phyloP scores from a whole-genome alignment of 2,113 vertebrate species.

The Lathamus discolor region DNA sequence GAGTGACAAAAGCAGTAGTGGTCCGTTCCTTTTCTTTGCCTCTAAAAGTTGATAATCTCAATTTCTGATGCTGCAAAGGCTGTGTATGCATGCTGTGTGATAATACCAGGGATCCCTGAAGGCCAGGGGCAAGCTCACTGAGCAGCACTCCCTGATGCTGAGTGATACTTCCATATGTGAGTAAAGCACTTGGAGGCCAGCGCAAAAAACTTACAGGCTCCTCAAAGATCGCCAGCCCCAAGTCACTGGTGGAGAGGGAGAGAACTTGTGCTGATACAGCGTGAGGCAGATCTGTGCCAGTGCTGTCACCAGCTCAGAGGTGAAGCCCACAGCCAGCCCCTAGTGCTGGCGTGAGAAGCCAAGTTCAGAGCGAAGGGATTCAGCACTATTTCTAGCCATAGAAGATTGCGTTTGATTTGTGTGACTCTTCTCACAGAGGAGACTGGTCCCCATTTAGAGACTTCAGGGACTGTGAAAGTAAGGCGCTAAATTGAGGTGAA shows the following conservation, averaged over 20 bases:
- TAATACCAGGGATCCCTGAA: not conserved
- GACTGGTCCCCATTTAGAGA: not conserved
- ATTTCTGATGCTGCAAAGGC: not conserved
- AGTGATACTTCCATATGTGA: not conserved
- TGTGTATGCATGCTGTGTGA: rapidly evolving
- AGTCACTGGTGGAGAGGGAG: not conserved
- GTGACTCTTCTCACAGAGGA: not conserved
- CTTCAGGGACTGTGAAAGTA: not conserved
- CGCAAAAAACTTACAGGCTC: not conserved
- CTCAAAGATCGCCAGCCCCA: not conserved
- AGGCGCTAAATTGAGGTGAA: not conserved
- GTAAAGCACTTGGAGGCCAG: not conserved
- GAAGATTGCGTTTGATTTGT: not conserved
- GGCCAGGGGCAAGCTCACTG: not conserved
- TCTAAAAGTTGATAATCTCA: not conserved
- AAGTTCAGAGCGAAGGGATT: not conserved
- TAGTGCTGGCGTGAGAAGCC: not conserved
- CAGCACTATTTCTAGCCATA: not conserved
- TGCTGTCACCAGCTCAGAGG: not conserved
- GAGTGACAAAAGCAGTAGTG: not conserved
- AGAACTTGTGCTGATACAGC: not conserved
- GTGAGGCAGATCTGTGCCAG: not conserved
- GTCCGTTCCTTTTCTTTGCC: not conserved
- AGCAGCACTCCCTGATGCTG: not conserved
- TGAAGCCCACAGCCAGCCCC: not conserved